Evolutionary conservation across 1,140 invertebrate species (phyloP).

Genomic region (Steinernema khuongi): DNA sequence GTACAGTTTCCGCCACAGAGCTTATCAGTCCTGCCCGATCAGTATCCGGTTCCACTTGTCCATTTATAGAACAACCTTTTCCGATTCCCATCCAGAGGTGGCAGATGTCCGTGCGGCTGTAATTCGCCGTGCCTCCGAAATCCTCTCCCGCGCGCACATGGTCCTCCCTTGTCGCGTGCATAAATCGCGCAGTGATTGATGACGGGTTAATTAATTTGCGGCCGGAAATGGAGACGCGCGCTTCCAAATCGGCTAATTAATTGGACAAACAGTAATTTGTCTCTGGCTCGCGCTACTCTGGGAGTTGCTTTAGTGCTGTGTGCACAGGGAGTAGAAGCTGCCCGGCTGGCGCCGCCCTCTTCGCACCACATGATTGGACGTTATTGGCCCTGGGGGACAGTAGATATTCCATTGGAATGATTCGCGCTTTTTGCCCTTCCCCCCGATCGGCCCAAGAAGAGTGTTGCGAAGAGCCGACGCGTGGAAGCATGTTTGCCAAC

Average conservation of each 20-base stretch:
- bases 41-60: not conserved
- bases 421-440: constrained; percentile 10
- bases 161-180: not conserved
- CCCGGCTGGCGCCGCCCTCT: not conserved
- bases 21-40: too few relatives aligned
- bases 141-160: not conserved
- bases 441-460: not conserved
- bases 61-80: not conserved
- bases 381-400: constrained; percentile 14
- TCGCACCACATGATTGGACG: constrained; percentile 14
- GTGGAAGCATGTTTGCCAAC: not conserved
- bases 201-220: constrained; percentile 3
- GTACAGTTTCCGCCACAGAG: too few relatives aligned
- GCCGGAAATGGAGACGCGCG: too few relatives aligned
- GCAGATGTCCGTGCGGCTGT: not conserved
- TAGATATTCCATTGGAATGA: constrained; percentile 15
- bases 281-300: not conserved
- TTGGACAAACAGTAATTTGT: not conserved
- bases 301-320: constrained; percentile 9
- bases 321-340: too few relatives aligned
- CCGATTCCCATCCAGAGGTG: not conserved
- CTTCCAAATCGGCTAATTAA: too few relatives aligned
- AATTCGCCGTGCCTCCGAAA: too few relatives aligned
- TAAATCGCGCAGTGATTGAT: constrained; percentile 2
- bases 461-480: not conserved